Base-by-base conservation (phyloP, 2,888 invertebrate genomes). In the Hedychridium roseum region DNA sequence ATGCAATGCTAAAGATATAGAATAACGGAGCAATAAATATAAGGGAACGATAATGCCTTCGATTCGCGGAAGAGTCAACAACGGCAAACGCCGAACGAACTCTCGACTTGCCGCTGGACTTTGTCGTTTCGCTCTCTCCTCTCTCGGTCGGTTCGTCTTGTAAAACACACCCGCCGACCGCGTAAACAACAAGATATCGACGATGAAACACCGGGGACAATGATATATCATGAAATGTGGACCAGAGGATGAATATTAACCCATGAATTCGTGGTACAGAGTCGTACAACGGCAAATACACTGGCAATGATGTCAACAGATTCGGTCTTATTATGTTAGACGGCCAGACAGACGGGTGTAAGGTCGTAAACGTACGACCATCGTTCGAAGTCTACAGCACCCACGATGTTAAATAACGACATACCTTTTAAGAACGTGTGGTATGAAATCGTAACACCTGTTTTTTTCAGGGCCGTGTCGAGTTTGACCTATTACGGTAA, bases 121-220 rank as follows among this genome's bases (percentile, higher is more conserved):
- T 66, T 66, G 66, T 51, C 60, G 43, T 54, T 44, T 36, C 46
- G 39, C 28, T 36, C 23, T 26, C 21, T 12, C 18, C 37, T 32
- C 18, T 40, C 41, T 36, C 16, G 37, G 21, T 15, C 17, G n/a
- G n/a, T n/a, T n/a, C n/a, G n/a, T n/a, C 35, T 28, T 35, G 39
- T 31, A 42, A 44, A 36, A 26, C 40, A 15, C 35, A 20, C 27
- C n/a, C 43, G 32, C 37, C n/a, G 15, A 12, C 30, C 47, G 50
- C 49, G 63, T 65, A 65, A 65, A 65, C 60, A n/a, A n/a, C n/a
- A 66, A 65, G 63, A 65, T 65, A 62, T 58, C 50, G 37, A 43
- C 50, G 51, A 21, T 30, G 14, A 31, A 46, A 38, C 49, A 46
- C 21, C 32, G 44, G n/a, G n/a, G 15, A 27, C 43, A 50, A 54